A percentile compares a stretch with the other conserved stretches of the same genome.
These are phyloP conservation scores for Naja naja DNA, from an alignment of 2,113 vertebrate species.

Conservation along the genomic window DNA sequence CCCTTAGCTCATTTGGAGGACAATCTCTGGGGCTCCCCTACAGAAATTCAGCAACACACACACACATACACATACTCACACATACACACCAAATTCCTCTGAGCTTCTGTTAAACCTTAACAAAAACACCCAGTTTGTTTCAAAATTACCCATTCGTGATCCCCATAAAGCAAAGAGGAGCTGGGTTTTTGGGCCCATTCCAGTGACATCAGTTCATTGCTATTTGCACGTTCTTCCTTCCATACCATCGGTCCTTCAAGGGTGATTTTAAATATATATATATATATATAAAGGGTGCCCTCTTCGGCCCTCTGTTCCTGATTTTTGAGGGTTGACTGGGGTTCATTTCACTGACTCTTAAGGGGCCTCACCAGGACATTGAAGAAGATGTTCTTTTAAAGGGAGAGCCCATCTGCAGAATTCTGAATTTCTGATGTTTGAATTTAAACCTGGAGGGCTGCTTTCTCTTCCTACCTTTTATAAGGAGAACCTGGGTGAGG, in stretches of 20 bases:
- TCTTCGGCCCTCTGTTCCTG: not conserved
- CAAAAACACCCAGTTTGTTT: not conserved
- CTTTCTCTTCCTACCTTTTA: not conserved
- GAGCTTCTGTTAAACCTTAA: not conserved
- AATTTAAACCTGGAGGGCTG: not conserved
- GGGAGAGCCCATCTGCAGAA: not conserved
- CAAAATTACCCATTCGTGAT: not conserved
- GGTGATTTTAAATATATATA: too few relatives aligned
- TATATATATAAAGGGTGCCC: not conserved
- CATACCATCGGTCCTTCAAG: not conserved
- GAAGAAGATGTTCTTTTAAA: not conserved
- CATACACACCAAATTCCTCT: not conserved
- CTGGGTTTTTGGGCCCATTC: not conserved
- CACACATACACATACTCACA: not conserved
- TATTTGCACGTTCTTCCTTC: not conserved
- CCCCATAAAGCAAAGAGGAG: not conserved
- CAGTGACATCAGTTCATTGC: not conserved
- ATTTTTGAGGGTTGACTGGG: not conserved
- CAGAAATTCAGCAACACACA: not conserved
- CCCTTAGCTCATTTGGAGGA: not conserved
- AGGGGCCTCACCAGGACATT: not conserved
- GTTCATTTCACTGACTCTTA: not conserved
- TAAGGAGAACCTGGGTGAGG: not conserved
- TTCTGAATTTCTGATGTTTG: not conserved
- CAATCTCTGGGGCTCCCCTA: not conserved